phyloP scores from a whole-genome alignment of 2,797 vertebrate species.

The Champsocephalus esox region DNA sequence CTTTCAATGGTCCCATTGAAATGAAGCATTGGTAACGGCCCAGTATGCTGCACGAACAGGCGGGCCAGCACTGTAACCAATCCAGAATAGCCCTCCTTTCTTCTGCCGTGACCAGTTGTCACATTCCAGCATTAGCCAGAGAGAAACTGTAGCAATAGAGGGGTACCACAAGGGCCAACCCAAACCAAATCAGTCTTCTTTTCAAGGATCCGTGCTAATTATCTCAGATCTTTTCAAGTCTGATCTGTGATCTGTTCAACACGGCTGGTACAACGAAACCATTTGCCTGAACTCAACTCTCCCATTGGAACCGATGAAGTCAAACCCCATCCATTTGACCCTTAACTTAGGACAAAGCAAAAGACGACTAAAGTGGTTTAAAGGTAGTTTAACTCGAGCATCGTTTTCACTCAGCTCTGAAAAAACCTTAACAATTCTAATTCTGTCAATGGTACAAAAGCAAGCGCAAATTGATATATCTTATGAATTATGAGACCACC shows the following conservation, averaged over 20 bases:
- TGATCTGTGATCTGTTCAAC: slow-evolving; percentile 77
- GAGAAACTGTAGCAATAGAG: slow-evolving; percentile 67
- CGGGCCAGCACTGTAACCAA: slow-evolving; percentile 71
- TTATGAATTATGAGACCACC: slow-evolving; percentile 36
- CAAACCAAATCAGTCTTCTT: slow-evolving; percentile 74
- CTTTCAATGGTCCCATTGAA: slow-evolving; percentile 56
- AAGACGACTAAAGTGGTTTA: slow-evolving; percentile 23
- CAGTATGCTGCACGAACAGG: slow-evolving; percentile 63
- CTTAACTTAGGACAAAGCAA: slow-evolving; percentile 42
- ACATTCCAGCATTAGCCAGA: slow-evolving; percentile 77
- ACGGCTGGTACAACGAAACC: slow-evolving; percentile 64
- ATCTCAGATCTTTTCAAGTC: slow-evolving; percentile 74
- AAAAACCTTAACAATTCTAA: slow-evolving; percentile 17
- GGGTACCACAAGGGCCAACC: slow-evolving; percentile 57
- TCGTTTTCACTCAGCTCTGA: slow-evolving; percentile 18
- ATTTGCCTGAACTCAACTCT: slow-evolving; percentile 63
- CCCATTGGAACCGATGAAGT: slow-evolving; percentile 57
- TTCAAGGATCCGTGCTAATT: slow-evolving; percentile 70
- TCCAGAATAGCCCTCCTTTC: slow-evolving; percentile 71
- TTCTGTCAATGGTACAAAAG: not conserved
- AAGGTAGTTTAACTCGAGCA: slow-evolving; percentile 2
- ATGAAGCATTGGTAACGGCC: slow-evolving; percentile 59
- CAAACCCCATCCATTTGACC: slow-evolving; percentile 65
- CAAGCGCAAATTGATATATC: slow-evolving; percentile 4
- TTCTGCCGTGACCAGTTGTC: slow-evolving; percentile 78